Evolutionary conservation across 2,797 vertebrate genomes (phyloP).

Genomic region (Esox lucius): DNA sequence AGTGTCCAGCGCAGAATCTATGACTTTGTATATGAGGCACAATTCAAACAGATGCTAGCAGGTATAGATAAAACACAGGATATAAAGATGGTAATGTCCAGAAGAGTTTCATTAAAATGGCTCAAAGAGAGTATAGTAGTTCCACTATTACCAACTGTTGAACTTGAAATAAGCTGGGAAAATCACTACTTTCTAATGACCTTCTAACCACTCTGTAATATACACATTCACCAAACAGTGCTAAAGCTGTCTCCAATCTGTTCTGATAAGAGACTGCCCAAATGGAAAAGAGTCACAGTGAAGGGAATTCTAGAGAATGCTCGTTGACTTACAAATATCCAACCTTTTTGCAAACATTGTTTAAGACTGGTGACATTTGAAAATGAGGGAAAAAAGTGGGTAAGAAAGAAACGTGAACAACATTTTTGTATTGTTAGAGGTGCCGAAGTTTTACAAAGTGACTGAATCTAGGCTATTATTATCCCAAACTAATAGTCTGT

Average conservation of each 20-base stretch:
- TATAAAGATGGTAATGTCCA: not conserved
- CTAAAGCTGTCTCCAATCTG: not conserved
- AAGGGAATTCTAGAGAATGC: not conserved
- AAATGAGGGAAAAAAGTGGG: too few species aligned
- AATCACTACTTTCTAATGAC: not conserved
- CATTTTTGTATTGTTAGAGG: not conserved
- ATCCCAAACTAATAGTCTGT: not conserved
- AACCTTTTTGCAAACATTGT: not conserved
- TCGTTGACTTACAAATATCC: not conserved
- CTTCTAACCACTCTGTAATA: not conserved
- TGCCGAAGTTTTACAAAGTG: not conserved
- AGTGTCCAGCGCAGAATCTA: not conserved
- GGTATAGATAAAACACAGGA: not conserved
- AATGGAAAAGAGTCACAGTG: not conserved
- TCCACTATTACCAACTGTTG: not conserved
- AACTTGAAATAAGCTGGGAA: not conserved
- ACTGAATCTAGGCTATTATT: not conserved
- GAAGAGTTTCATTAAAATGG: not conserved
- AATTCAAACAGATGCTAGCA: not conserved
- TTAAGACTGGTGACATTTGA: not conserved
- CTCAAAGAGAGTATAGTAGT: not conserved
- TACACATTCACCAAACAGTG: not conserved
- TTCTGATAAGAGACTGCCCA: not conserved
- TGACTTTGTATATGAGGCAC: not conserved
- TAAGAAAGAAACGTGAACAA: not conserved